phyloP scores from a whole-genome alignment of 37 sponge, comb jelly and placozoan genomes.

The Geodia barretti region DNA sequence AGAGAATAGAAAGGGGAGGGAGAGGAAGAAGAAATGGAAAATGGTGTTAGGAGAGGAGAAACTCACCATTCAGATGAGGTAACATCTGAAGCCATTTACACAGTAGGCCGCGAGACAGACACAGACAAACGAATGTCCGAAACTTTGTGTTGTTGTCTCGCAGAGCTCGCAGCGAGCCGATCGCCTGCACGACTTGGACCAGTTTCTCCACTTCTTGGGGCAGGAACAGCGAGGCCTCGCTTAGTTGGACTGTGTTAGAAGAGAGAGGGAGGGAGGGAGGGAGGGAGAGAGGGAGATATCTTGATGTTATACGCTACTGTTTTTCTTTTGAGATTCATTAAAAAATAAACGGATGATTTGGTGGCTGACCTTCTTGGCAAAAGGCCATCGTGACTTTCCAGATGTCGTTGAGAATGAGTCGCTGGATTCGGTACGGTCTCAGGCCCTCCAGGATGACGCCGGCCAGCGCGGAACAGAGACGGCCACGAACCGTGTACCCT shows the following conservation, averaged over 20 bases:
- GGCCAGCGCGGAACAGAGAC: constrained; percentile 65
- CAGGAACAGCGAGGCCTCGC: constrained; percentile 6
- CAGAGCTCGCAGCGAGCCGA: constrained; percentile 22
- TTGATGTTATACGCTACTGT: no score
- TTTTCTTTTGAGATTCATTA: no score
- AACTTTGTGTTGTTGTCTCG: constrained; percentile 67
- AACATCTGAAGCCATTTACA: constrained; percentile 37
- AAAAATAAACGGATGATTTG: background rate
- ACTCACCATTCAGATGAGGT: constrained; percentile 49
- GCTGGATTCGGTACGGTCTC: constrained; percentile 59
- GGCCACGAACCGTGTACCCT: constrained; percentile 70
- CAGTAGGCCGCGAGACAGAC: constrained; percentile 47
- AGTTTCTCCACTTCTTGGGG: constrained; percentile 26
- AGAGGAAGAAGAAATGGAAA: background rate
- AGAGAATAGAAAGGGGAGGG: no score
- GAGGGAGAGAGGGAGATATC: background rate
- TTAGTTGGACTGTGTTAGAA: constrained; percentile 16
- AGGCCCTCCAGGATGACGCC: constrained; percentile 69
- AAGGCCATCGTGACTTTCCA: constrained; percentile 77
- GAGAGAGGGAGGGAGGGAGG: background rate
- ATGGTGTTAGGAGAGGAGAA: background rate
- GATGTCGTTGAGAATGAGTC: constrained; percentile 55
- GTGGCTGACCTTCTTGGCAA: constrained; percentile 58
- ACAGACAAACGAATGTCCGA: constrained; percentile 65
- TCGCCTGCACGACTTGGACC: constrained; percentile 52